Conservation (phyloP, 2,797 vertebrate species). For the Trematomus bernacchii region DNA sequence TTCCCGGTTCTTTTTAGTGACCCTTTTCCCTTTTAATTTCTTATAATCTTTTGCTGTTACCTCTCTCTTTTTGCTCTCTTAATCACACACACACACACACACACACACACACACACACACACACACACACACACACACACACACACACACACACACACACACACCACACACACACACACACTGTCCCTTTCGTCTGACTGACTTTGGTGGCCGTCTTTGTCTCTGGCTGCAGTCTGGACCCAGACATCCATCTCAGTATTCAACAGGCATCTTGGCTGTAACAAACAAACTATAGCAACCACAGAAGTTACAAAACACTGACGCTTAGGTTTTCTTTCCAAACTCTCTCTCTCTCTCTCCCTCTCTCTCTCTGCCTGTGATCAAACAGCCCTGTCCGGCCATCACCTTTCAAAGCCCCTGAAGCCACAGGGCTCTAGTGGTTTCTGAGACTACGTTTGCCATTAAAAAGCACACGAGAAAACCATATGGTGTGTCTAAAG, state of each 20-base stretch:
- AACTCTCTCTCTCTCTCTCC: not conserved
- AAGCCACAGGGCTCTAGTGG: slow-evolving; percentile 45
- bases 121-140: slow-evolving; percentile 10
- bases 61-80: slow-evolving; percentile 26
- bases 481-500: slow-evolving; percentile 82
- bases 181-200: slow-evolving; percentile 34
- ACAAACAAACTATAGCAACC: slow-evolving; percentile 67
- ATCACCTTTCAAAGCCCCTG: slow-evolving; percentile 59
- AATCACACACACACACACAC: slow-evolving; percentile 23
- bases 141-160: slow-evolving; percentile 22
- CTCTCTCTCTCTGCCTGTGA: slow-evolving; percentile 3
- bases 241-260: slow-evolving; percentile 67
- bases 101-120: too few relatives aligned
- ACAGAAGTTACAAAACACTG: slow-evolving; percentile 52
- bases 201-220: slow-evolving; percentile 61
- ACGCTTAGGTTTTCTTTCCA: slow-evolving; percentile 49
- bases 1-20: slow-evolving; percentile 31
- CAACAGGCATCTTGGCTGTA: slow-evolving; percentile 57
- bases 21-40: slow-evolving; percentile 37
- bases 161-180: slow-evolving; percentile 21
- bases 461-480: slow-evolving; percentile 80
- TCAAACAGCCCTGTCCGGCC: slow-evolving; percentile 48
- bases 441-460: slow-evolving; percentile 67
- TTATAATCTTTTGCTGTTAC: slow-evolving; percentile 38
- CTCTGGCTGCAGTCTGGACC: slow-evolving; percentile 47